A percentile compares a stretch with the other conserved stretches of the same genome.
These are phyloP conservation scores for Osedax frankpressi DNA, from an alignment of 2,888 invertebrate genomes.

Conservation along the genomic window DNA sequence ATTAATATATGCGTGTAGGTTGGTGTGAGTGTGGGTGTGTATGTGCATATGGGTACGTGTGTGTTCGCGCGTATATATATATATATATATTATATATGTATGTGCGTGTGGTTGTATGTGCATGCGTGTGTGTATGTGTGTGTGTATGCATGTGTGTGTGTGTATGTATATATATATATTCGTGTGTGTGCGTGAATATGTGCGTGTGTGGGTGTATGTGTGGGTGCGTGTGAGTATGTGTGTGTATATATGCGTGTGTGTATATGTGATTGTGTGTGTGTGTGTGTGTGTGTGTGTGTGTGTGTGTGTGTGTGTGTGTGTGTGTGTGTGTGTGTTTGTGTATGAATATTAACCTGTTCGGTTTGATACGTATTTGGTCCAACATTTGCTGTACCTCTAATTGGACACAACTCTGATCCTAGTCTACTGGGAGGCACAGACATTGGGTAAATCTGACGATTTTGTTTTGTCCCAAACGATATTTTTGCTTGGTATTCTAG, in stretches of 20 bases:
- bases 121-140: background rate
- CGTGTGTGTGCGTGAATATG: no score
- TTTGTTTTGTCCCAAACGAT: constrained; percentile 40
- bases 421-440: constrained; percentile 41
- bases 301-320: constrained; percentile 6
- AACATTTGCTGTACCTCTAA: constrained; percentile 40
- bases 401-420: constrained; percentile 41
- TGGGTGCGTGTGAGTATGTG: no score
- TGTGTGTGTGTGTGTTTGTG: background rate
- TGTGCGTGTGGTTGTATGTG: background rate
- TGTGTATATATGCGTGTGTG: no score
- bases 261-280: no score
- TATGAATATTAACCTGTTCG: constrained; percentile 36
- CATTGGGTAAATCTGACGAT: constrained; percentile 41
- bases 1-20: no score
- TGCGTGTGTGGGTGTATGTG: no score
- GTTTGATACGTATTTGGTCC: constrained; percentile 45
- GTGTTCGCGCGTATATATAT: background rate
- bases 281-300: background rate
- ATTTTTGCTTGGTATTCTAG: constrained; percentile 21
- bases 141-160: constrained; percentile 6
- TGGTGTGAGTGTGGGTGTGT: background rate
- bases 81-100: background rate
- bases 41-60: background rate
- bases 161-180: background rate